Evolutionary conservation across 2,797 vertebrate species (phyloP), one percentile per base, ranked within the genome.

Genomic region (Myripristis murdjan): DNA sequence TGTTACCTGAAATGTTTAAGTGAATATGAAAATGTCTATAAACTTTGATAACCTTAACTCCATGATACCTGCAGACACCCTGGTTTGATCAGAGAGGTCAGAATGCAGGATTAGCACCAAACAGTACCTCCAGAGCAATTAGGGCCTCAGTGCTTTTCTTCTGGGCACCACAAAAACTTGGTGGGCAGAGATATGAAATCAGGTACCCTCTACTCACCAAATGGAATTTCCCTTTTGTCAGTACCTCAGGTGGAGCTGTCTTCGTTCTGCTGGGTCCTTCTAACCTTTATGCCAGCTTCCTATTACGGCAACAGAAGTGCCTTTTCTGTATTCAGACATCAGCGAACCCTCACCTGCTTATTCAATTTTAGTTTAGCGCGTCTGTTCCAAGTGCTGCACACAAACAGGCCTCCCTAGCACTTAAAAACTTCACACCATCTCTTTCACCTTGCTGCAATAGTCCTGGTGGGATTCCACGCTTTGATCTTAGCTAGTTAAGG

Each of bases 401-500:
- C 70, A 80, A 73, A 83, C 71, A 79, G 68, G 52, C 73, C 72
- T 84, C 53, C 18, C 23, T 54, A 47, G 48, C 62, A 74, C 74
- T 84, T 85, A 46, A 87, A 85, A 78, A 80, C 73, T 80, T 81
- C 20, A 77, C 33, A 66, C 68, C 64, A 63, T 86, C 83, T 72
- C 55, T 73, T 75, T 90, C 69, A 90, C 85, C 82, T 86, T 80
- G 74, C 82, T 85, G 70, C 65, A 72, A 46, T 81, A 35, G 63
- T 84, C 87, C 83, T 87, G 73, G 64, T 79, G 87, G 89, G 82
- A 89, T 84, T 77, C 64, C 14, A 5, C 37, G 22, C 87, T 91
- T 92, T 93, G 87, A 90, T 88, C 78, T 58, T 18, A 39, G 66
- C 75, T 82, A 70, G 77, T 89, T 89, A 82, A 71, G 64, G 80